phyloP scores from a whole-genome alignment of 2,888 invertebrate genomes.

The Sinohyriopsis cumingii region DNA sequence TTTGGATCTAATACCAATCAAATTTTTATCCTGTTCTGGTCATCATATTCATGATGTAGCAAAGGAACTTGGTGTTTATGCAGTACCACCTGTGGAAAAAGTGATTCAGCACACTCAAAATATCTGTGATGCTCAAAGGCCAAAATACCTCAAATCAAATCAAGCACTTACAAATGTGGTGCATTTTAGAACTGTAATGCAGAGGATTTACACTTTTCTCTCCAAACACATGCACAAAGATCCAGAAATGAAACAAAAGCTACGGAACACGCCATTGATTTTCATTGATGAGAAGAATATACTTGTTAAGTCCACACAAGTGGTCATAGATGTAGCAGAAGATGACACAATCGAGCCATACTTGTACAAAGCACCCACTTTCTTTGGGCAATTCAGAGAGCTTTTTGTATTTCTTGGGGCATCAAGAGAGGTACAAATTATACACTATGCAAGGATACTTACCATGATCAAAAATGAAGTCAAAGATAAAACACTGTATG shows the following conservation, averaged over 20 bases:
- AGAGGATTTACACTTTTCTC: too few species aligned
- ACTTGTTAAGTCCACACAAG: conserved; percentile 2
- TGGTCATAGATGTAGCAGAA: conserved; percentile 12
- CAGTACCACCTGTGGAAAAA: conserved; percentile 11
- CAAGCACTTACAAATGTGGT: too few species aligned
- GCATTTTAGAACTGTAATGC: too few species aligned
- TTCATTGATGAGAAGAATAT: conserved; percentile 6
- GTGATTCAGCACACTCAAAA: conserved; percentile 27
- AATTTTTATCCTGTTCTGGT: neutral
- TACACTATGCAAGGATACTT: conserved; percentile 10
- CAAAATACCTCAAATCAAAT: too few species aligned
- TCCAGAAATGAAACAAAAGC: too few species aligned
- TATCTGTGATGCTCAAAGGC: conserved; percentile 7
- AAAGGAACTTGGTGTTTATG: conserved; percentile 15
- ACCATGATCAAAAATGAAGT: neutral
- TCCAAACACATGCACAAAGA: too few species aligned
- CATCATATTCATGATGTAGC: neutral
- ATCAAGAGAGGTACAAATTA: neutral
- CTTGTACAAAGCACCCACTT: conserved; percentile 19
- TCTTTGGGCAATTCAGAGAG: conserved; percentile 15
- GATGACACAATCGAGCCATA: conserved; percentile 23
- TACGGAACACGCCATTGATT: conserved; percentile 7
- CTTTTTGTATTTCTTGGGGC: conserved; percentile 29
- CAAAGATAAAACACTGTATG: conserved; percentile 1
- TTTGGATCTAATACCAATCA: conserved; percentile 16